These are phyloP conservation scores for Tupaia chinensis DNA, from an alignment of 2,113 vertebrate species.

Conservation along the genomic window DNA sequence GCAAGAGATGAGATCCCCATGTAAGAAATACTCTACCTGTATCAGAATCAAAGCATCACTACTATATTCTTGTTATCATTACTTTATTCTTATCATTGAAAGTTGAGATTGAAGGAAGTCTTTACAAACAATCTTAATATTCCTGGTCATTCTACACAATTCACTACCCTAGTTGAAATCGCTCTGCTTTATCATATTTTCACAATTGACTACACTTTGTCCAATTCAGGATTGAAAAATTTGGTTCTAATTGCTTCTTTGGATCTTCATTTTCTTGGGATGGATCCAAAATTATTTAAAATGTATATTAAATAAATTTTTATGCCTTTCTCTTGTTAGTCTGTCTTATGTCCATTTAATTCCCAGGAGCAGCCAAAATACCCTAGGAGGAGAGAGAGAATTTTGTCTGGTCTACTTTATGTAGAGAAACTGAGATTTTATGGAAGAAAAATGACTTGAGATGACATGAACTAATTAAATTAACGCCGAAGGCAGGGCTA, in stretches of 20 bases:
- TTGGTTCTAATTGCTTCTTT: neutral
- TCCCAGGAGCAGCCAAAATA: neutral
- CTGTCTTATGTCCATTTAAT: neutral
- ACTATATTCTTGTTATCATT: neutral
- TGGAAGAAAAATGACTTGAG: neutral
- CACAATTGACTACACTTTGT: neutral
- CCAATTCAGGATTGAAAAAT: neutral
- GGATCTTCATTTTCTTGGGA: neutral
- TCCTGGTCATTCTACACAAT: neutral
- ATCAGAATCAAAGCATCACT: neutral
- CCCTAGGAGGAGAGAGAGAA: neutral
- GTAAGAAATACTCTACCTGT: fast-evolving
- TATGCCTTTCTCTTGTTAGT: neutral
- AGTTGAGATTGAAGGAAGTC: neutral
- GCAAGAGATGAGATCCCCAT: too few relatives aligned
- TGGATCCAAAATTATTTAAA: neutral
- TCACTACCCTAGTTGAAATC: neutral
- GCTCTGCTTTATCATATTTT: neutral
- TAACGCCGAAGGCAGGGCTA: neutral
- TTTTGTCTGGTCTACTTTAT: neutral
- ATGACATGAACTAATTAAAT: neutral
- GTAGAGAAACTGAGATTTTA: neutral
- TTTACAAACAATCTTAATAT: neutral
- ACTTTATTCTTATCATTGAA: neutral
- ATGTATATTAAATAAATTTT: neutral